Conservation (phyloP, 2,797 vertebrate genomes). For the Spinus olivaceus region DNA sequence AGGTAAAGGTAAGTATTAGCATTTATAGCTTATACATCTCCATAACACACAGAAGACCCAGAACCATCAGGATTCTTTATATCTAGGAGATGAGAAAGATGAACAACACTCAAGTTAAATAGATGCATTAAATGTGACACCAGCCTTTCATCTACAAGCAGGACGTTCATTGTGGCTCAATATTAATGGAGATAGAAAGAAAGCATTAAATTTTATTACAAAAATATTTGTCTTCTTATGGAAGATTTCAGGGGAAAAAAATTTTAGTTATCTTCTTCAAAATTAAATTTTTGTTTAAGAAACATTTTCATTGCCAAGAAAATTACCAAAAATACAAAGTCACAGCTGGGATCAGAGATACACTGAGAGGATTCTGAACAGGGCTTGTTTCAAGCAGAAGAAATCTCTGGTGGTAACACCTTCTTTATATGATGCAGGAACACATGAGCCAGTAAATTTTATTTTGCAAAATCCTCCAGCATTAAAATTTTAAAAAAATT, state of each 20-base stretch:
- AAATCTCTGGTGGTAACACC: background rate
- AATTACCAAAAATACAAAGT: background rate
- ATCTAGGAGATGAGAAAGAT: background rate
- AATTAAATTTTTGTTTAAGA: background rate
- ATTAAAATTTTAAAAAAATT: background rate
- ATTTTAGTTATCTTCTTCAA: background rate
- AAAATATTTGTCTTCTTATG: background rate
- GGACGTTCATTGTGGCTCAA: background rate
- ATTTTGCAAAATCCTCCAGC: background rate
- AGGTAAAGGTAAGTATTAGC: background rate
- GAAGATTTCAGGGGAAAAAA: background rate
- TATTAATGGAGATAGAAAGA: background rate
- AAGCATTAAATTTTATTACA: background rate
- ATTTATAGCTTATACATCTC: background rate
- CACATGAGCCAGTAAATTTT: background rate
- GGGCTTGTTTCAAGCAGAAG: background rate
- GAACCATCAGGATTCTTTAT: background rate
- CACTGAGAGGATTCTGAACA: background rate
- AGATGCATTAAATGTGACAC: background rate
- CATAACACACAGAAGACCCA: background rate
- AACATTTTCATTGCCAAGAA: background rate
- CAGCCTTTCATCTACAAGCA: background rate
- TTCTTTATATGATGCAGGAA: background rate
- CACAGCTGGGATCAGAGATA: background rate
- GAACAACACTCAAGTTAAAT: background rate